Evolutionary conservation across 2,797 vertebrate species (phyloP).

Genomic region (Mico argentatus): DNA sequence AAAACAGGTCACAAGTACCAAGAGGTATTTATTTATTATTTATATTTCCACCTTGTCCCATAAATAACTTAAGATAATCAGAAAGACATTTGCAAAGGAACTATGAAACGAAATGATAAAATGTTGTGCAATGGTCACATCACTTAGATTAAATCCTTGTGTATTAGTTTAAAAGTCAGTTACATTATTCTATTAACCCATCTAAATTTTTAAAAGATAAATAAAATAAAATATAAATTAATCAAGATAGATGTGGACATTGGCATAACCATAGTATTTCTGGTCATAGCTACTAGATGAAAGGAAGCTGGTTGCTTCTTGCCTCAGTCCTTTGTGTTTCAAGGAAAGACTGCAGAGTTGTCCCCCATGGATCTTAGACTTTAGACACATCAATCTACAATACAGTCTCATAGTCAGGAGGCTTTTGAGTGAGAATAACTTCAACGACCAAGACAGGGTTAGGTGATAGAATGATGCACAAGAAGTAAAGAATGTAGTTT

Average conservation of each 20-base stretch:
- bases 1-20: not conserved
- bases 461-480: not conserved
- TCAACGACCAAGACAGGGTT: not conserved
- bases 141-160: not conserved
- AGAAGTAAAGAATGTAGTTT: not conserved
- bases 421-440: not conserved
- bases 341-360: not conserved
- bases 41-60: not conserved
- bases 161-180: not conserved
- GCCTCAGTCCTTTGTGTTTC: not conserved
- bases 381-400: not conserved
- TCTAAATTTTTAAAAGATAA: not conserved
- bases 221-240: not conserved
- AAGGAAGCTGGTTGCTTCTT: constrained; percentile 4
- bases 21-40: not conserved
- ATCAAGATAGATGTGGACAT: not conserved
- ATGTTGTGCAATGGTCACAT: not conserved
- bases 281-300: not conserved
- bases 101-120: not conserved
- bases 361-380: not conserved
- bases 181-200: not conserved
- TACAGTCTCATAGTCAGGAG: not conserved
- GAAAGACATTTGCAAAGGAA: not conserved
- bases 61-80: constrained; percentile 27
- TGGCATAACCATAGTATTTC: not conserved